Conservation (phyloP, 1,140 invertebrate genomes). For the Scaptodrosophila lebanonensis region DNA sequence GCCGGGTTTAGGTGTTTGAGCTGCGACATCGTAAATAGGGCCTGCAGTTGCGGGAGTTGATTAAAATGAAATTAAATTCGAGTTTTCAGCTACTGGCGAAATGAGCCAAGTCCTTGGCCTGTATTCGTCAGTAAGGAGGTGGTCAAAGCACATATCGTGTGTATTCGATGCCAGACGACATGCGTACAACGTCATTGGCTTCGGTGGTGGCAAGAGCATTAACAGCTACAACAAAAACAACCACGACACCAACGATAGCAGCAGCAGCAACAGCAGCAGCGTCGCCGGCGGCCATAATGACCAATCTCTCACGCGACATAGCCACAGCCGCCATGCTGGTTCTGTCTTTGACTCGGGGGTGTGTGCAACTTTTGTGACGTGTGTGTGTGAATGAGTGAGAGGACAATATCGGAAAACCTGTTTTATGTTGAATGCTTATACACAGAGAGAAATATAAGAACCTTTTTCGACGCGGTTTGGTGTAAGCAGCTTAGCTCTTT, state of each 20-base stretch:
- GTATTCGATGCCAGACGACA: conserved; percentile 34
- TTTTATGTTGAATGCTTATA: conserved; percentile 9
- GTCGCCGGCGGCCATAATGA: conserved; percentile 28
- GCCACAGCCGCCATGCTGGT: conserved; percentile 49
- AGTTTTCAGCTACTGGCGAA: conserved; percentile 16
- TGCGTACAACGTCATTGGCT: conserved; percentile 43
- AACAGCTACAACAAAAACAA: no score
- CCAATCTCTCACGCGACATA: conserved; percentile 45
- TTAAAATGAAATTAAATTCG: conserved; percentile 50
- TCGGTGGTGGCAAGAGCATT: conserved; percentile 38
- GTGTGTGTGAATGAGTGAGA: conserved; percentile 7
- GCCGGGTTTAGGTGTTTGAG: neutral
- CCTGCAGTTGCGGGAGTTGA: conserved; percentile 45
- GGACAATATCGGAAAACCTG: conserved; percentile 13
- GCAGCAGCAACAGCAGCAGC: no score
- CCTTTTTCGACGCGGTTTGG: no score
- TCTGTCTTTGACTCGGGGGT: neutral
- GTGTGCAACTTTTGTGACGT: neutral
- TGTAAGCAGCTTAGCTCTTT: no score
- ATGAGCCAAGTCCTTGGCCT: neutral
- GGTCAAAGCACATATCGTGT: no score
- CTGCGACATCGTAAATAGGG: conserved; percentile 16
- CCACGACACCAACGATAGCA: no score
- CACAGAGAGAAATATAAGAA: conserved; percentile 26
- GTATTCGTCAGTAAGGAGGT: neutral